These are phyloP conservation scores for Vanacampus margaritifer DNA, from an alignment of 2,113 vertebrate species.

Conservation along the genomic window DNA sequence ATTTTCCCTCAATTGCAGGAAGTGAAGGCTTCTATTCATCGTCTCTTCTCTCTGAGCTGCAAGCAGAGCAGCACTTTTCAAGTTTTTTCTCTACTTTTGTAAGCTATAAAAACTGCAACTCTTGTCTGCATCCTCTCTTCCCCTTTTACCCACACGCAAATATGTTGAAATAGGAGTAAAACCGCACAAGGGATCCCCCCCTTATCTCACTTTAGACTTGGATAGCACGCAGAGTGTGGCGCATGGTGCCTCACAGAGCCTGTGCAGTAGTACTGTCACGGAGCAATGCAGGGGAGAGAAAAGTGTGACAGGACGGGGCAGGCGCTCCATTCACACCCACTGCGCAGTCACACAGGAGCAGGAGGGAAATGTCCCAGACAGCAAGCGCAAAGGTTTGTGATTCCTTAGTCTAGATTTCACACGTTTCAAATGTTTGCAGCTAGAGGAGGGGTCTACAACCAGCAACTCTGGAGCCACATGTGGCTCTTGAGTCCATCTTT, in stretches of 20 bases:
- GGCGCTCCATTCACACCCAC: constrained; percentile 45
- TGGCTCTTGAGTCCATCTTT: no score
- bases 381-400: constrained; percentile 11
- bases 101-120: constrained; percentile 11
- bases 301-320: constrained; percentile 38
- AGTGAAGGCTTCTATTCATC: background rate
- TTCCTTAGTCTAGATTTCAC: constrained; percentile 6
- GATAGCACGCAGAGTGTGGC: constrained; percentile 48
- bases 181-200: constrained; percentile 42
- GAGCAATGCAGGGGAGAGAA: constrained; percentile 58
- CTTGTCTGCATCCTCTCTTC: constrained; percentile 17
- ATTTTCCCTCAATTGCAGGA: constrained; percentile 7
- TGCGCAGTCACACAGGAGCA: constrained; percentile 28
- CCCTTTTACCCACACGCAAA: constrained; percentile 26
- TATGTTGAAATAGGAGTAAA: constrained; percentile 38
- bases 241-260: constrained; percentile 57
- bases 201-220: constrained; percentile 43
- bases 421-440: background rate
- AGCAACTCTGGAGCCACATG: no score
- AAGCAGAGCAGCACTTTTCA: background rate
- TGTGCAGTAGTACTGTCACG: constrained; percentile 63
- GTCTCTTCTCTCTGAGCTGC: background rate
- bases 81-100: background rate
- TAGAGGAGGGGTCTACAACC: background rate
- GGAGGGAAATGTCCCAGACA: constrained; percentile 17